These are phyloP conservation scores for Lithophane socia DNA, from an alignment of 2,888 invertebrate species.

Conservation along the genomic window DNA sequence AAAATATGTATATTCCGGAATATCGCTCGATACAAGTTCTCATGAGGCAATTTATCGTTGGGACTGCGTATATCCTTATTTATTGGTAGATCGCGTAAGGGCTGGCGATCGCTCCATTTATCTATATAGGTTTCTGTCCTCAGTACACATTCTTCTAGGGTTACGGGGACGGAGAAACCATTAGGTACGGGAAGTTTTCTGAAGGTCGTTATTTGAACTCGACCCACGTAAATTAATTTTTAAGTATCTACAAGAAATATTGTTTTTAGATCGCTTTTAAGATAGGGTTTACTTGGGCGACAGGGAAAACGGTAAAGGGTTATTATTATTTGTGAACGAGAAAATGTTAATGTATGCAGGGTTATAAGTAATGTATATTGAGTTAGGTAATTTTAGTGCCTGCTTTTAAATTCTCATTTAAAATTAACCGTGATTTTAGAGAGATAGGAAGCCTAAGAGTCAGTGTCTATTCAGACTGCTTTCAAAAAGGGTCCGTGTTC, in stretches of 20 bases:
- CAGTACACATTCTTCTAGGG: constrained; percentile 43
- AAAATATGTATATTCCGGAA: constrained; percentile 58
- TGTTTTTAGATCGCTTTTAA: constrained; percentile 53
- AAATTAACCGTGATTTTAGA: neutral
- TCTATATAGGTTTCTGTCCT: constrained; percentile 57
- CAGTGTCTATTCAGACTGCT: too few relatives aligned
- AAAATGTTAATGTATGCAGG: constrained; percentile 35
- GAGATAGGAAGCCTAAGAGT: neutral
- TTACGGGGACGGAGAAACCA: constrained; percentile 28
- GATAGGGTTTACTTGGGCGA: constrained; percentile 46
- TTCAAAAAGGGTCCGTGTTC: neutral
- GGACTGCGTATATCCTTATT: constrained; percentile 69
- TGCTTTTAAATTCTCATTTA: neutral
- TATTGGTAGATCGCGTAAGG: constrained; percentile 68
- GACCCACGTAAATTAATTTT: constrained; percentile 55
- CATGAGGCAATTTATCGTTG: constrained; percentile 66
- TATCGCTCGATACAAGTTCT: constrained; percentile 64
- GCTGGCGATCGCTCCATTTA: constrained; percentile 65
- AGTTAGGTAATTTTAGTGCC: constrained; percentile 10
- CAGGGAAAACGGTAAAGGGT: constrained; percentile 22
- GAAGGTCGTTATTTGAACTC: constrained; percentile 39
- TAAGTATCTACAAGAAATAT: constrained; percentile 54
- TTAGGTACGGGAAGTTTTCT: constrained; percentile 50
- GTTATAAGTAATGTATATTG: constrained; percentile 18
- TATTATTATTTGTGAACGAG: constrained; percentile 37